Evolutionary conservation across 1,140 invertebrate species (phyloP), one percentile per base, ranked within the genome.

Genomic region (Apis florea): DNA sequence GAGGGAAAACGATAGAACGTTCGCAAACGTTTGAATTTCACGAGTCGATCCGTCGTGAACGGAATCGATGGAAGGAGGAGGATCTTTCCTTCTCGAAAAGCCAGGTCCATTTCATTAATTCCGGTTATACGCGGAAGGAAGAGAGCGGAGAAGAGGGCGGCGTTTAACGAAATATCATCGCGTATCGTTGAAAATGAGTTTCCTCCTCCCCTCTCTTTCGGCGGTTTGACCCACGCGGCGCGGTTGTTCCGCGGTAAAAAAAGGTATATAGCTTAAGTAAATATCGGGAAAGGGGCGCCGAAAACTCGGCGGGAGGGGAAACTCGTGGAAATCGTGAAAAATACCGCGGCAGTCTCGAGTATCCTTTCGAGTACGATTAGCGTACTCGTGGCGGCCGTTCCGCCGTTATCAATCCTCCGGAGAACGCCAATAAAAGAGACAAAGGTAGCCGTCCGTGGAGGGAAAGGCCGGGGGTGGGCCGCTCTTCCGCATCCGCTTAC

Each of bases 321-420:
- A 76, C 85, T 88, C 81, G 70, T 67, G 77, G 66, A 88, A 88
- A 88, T 88, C 81, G 86, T 85, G 87, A 88, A 88, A 88, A 85
- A 88, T 85, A 85, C 70, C 86, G 70, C 86, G 81, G 86, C 84
- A 88, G 83, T 88, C 87, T 88, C 87, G 87, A 88, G 87, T 85
- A 88, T 88, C 84, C 87, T 88, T 88, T 88, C 86, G 81, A 88
- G 86, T 88, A 88, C 86, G 87, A 88, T 88, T 88, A 88, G 87
- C 86, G 87, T 85, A 88, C 87, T 88, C 84, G 63, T 88, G 73
- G 70, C 84, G 81, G 78, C 31, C 81, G 86, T 88, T 88, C 78
- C 75, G 81, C 87, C 86, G 87, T 88, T 88, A 88, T 88, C 87
- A 88, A 88, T 88, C 85, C 87, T 88, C 87, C 83, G 84, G 87